These are phyloP conservation scores for Tenthredo livida DNA, from an alignment of 2,888 invertebrate genomes.

Conservation along the genomic window DNA sequence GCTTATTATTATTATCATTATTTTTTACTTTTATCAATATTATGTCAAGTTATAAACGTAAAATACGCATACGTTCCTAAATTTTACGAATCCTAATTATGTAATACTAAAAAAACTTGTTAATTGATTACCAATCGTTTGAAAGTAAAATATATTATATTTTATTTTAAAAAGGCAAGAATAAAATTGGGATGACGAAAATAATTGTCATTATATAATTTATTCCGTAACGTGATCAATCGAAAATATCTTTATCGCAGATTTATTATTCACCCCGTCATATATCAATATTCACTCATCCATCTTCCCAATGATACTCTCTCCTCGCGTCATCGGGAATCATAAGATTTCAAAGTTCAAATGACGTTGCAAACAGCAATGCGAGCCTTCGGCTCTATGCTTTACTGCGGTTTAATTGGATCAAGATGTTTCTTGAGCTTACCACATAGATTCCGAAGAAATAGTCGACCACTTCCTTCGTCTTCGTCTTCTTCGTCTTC, in stretches of 20 bases:
- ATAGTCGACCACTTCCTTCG: not conserved
- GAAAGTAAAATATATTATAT: not conserved
- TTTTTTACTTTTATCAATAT: not conserved
- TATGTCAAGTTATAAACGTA: slow-evolving; percentile 31
- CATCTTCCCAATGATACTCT: slow-evolving; percentile 37
- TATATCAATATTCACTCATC: not conserved
- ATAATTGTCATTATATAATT: not conserved
- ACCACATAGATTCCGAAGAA: slow-evolving; percentile 7
- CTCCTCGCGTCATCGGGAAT: slow-evolving; percentile 36
- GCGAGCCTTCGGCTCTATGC: not conserved
- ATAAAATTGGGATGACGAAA: slow-evolving; percentile 30
- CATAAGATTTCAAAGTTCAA: slow-evolving; percentile 1
- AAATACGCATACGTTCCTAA: not conserved
- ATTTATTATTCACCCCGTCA: not conserved
- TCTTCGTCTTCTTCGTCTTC: not conserved
- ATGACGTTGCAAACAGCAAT: slow-evolving; percentile 13
- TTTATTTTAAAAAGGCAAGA: slow-evolving; percentile 23
- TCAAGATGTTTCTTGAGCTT: slow-evolving; percentile 42
- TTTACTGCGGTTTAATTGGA: slow-evolving; percentile 2
- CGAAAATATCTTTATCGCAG: not conserved
- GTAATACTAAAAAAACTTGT: slow-evolving; percentile 21
- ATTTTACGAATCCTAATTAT: slow-evolving; percentile 26
- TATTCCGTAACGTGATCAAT: not conserved
- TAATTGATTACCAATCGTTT: not conserved
- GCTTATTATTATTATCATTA: slow-evolving; percentile 1